A percentile compares a stretch with the other conserved stretches of the same genome.
phyloP scores from a whole-genome alignment of 2,113 vertebrate genomes.

The Pitta sordida region DNA sequence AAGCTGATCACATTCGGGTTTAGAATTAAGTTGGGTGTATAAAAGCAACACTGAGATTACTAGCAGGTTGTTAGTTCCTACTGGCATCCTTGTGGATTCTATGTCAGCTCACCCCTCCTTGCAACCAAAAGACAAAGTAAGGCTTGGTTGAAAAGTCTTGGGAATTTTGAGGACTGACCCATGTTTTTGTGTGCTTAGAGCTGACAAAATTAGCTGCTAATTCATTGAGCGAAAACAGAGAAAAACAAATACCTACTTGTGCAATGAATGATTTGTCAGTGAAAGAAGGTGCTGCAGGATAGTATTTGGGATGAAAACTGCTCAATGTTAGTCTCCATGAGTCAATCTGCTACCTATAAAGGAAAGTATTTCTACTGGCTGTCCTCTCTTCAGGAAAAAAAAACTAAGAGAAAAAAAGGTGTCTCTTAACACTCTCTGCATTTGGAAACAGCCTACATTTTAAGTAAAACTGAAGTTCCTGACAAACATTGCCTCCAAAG shows the following conservation, averaged over 20 bases:
- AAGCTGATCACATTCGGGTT: background rate
- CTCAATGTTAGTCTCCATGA: background rate
- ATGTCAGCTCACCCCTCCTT: background rate
- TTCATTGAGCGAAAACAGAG: background rate
- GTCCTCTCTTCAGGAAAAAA: background rate
- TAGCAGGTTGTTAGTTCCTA: background rate
- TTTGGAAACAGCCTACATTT: slow-evolving; percentile 47
- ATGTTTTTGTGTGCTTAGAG: background rate
- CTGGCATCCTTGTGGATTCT: background rate
- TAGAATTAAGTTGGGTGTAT: background rate
- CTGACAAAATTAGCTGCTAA: background rate
- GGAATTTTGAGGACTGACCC: background rate
- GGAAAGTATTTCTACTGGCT: background rate
- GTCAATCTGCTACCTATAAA: background rate
- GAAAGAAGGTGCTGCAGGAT: background rate
- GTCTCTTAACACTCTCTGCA: background rate
- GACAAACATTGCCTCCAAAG: slow-evolving; percentile 39
- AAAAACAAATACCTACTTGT: background rate
- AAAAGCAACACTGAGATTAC: background rate
- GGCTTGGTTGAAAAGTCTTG: background rate
- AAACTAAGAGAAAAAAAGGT: background rate
- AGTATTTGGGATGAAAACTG: background rate
- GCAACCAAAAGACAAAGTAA: background rate
- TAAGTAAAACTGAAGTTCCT: slow-evolving; percentile 35
- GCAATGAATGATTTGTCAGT: background rate